A percentile compares a stretch with the other conserved stretches of the same genome.
Conservation (phyloP, 2,888 invertebrate genomes). For the Belgica antarctica region DNA sequence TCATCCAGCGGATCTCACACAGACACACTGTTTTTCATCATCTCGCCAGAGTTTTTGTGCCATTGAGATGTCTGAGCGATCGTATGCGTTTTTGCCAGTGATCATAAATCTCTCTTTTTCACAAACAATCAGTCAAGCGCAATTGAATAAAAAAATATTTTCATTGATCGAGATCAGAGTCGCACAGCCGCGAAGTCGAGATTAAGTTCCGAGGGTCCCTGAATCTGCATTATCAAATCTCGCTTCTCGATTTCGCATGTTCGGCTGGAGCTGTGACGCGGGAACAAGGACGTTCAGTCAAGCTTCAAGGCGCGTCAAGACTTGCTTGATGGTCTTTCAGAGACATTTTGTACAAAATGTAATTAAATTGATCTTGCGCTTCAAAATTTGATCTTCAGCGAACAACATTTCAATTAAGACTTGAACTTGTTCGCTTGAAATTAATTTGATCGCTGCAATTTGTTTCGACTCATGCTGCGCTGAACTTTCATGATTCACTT, state of each 20-base stretch:
- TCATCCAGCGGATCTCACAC: neutral
- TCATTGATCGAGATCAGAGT: conserved; percentile 20
- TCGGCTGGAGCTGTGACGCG: neutral
- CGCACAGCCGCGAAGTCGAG: neutral
- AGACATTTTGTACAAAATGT: neutral
- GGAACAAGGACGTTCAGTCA: conserved; percentile 9
- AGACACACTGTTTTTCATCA: neutral
- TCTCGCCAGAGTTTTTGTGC: neutral
- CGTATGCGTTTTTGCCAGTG: neutral
- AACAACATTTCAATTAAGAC: conserved; percentile 5
- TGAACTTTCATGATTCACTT: neutral
- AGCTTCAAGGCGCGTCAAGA: conserved; percentile 7
- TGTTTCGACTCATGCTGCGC: neutral
- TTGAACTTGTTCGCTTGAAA: neutral
- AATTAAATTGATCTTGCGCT: neutral
- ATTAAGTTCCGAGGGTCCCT: conserved; percentile 15
- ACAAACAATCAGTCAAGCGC: neutral
- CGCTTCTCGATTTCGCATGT: neutral
- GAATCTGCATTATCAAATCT: conserved; percentile 22
- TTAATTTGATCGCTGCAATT: neutral
- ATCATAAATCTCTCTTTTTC: neutral
- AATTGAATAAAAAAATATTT: neutral
- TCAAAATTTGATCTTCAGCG: neutral
- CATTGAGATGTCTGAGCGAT: conserved; percentile 3
- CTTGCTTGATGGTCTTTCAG: conserved; percentile 4